Base-by-base conservation (phyloP, 2,888 invertebrate genomes). In the Carabus problematicus region DNA sequence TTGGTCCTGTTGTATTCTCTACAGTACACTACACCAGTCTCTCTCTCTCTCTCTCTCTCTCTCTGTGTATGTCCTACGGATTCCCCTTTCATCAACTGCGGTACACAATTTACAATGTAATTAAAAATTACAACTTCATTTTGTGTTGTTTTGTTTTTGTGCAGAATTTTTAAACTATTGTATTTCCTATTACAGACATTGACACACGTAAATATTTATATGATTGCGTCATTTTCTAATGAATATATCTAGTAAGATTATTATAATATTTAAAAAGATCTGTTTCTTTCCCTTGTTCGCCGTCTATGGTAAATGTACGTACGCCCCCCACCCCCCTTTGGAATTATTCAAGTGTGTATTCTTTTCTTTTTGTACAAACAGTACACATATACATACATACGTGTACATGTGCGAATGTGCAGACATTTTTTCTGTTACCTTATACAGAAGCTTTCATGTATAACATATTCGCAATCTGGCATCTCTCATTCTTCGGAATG, bases 81-180 rank as follows among this genome's bases (percentile, higher is more conserved):
- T 47, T 47, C 47, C 61, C 61, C 61, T 47, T 61, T 61, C 49
- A 61, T 61, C 29, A 29, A 29, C 29, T 6, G 6, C 8, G 63
- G 63, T 3, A 49, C 11, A 11, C 42, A 54, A n/a, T 63, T 54
- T 63, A 19, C 42, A 16, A 14, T 63, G 39, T 41, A 63, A 63
- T 63, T 54, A 63, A 63, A 63, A 63, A 63, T 42, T 63, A 63
- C 16, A 63, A 62, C 12, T 63, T 39, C 52, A 45, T 45, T 45
- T 42, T 9, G 42, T 45, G 45, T 45, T 45, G 11, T 45, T 12
- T 12, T 12, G 7, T 12, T n/a, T n/a, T 29, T 29, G 29, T 29
- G 6, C 29, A 29, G 29, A 29, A 29, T 29, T 29, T 29, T 29
- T 3, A 29, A 29, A n/a, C n/a, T n/a, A n/a, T n/a, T n/a, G 3